Percentiles rank a stretch among this genome's conserved stretches.
These are phyloP conservation scores for Alaudala cheleensis DNA, from an alignment of 2,113 vertebrate genomes.

Conservation along the genomic window DNA sequence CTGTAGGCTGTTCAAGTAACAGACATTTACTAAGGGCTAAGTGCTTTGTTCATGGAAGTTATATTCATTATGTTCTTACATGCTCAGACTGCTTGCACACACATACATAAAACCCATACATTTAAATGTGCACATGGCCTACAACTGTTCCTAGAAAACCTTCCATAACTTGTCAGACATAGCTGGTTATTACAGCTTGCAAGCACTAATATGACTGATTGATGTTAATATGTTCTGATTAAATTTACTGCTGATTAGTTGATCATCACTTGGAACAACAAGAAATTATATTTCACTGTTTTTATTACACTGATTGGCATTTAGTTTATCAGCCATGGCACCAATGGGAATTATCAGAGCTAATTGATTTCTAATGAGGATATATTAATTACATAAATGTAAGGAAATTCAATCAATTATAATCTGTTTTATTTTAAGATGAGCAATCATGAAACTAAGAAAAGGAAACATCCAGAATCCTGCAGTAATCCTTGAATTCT, in stretches of 20 bases:
- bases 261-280: conserved; percentile 70
- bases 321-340: conserved; percentile 56
- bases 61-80: neutral
- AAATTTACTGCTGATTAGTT: conserved; percentile 75
- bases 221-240: conserved; percentile 67
- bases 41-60: conserved; percentile 32
- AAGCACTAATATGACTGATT: conserved; percentile 64
- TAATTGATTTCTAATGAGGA: conserved; percentile 71
- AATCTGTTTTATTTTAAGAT: conserved; percentile 39
- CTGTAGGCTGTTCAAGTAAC: neutral
- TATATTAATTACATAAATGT: conserved; percentile 63
- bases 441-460: neutral
- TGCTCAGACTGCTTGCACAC: conserved; percentile 23
- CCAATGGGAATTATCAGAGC: conserved; percentile 59
- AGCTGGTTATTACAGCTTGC: conserved; percentile 44
- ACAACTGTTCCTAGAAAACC: neutral
- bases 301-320: conserved; percentile 59
- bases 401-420: conserved; percentile 54
- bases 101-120: neutral
- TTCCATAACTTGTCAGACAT: conserved; percentile 15
- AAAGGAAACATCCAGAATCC: neutral
- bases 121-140: neutral
- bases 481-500: conserved; percentile 1
- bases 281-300: conserved; percentile 70
- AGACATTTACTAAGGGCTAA: neutral